phyloP scores from a whole-genome alignment of 2,888 invertebrate genomes.

The Julus scandinavius region DNA sequence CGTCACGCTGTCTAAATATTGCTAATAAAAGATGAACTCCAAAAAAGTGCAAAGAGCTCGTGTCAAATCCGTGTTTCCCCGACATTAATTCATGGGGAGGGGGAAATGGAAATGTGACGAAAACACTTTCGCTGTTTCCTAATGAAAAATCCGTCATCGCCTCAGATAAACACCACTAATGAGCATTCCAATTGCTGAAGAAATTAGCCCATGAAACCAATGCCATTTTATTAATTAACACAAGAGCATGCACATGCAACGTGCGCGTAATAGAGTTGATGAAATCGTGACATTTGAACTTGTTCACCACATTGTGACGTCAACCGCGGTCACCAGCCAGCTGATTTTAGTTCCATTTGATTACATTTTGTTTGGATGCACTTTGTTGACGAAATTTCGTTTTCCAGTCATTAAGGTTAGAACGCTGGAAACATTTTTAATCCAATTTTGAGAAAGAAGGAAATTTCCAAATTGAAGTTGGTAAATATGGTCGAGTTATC shows the following conservation, averaged over 20 bases:
- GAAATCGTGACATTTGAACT: constrained; percentile 2
- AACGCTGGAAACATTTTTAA: neutral
- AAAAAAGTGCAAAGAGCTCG: constrained; percentile 16
- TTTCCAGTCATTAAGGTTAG: neutral
- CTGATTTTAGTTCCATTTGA: neutral
- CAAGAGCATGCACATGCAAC: neutral
- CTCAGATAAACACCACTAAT: neutral
- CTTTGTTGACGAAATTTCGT: neutral
- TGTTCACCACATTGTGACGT: neutral
- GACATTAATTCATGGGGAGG: neutral
- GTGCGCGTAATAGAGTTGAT: neutral
- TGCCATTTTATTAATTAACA: neutral
- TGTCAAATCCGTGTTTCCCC: constrained; percentile 8
- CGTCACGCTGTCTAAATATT: constrained; percentile 2
- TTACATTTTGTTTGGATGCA: neutral
- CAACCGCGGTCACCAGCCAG: neutral
- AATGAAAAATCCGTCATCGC: neutral
- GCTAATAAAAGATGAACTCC: constrained; percentile 24
- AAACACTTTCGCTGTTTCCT: neutral
- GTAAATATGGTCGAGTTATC: no score
- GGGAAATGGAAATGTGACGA: neutral
- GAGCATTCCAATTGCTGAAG: neutral
- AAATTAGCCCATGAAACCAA: neutral
- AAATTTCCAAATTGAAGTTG: no score
- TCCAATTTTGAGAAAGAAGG: no score